Base-by-base conservation (phyloP, 1,140 invertebrate genomes). In the Mya arenaria region DNA sequence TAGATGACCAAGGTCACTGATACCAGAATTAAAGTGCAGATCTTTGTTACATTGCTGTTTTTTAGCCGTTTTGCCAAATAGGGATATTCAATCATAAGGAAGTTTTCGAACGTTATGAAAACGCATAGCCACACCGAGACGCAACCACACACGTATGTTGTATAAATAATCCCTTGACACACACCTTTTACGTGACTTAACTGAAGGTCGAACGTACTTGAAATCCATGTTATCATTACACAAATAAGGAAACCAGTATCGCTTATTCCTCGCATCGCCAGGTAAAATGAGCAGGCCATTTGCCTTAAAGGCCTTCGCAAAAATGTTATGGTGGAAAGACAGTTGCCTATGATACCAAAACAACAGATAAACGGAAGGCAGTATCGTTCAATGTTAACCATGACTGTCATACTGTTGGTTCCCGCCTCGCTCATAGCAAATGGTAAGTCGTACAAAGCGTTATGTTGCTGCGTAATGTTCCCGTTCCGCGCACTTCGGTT, bases 51-150 rank as follows among this genome's bases (percentile, higher is more conserved):
- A 5, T 32, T 25, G 4, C 34, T 23, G 10, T 15, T 66, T 23
- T 32, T 30, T 30, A 66, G 25, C 15, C 63, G 10, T 32, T 66
- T 66, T 23, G 63, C 34, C 13, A 66, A 28, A 34, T 30, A 66
- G 13, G 63, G 34, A 10, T 66, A 30, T n/a, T 32, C 15, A 32
- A 66, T 66, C 5, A 66, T 15, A 28, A 66, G 13, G 63, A 66
- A 66, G 34, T 66, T 66, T 34, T 28, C 63, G 23, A 66, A 66
- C 15, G 63, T 66, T 23, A 66, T 36, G 23, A 66, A 66, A 5
- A 66, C 63, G 34, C 63, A 66, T 32, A 66, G 32, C 63, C 63
- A 66, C 4, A 66, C 63, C 32, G 63, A 66, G 13, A 66, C 32
- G 34, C 63, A 66, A 15, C 63, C 63, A 32, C 63, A 66, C 10